Base-by-base conservation (phyloP, 2,113 vertebrate species). In the Cololabis saira region DNA sequence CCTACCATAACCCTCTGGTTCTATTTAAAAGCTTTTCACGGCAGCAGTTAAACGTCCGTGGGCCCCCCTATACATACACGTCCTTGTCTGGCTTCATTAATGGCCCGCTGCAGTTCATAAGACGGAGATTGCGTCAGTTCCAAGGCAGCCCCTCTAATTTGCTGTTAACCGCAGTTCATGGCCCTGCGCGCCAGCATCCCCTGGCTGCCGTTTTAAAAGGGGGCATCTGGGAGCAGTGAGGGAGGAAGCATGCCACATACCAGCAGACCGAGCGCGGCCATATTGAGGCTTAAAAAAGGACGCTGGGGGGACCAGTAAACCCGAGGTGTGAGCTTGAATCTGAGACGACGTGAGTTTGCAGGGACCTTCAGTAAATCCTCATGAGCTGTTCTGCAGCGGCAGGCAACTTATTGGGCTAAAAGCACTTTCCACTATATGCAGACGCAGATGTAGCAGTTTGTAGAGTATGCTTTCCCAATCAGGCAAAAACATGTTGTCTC, bases 1-100 rank as follows among this genome's bases (percentile, higher is more conserved):
- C 59, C 71, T 71, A 72, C 83, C 75, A 74, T 56, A 60, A 75
- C 66, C 69, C 61, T 84, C 74, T 85, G 73, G 16, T 83, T 87
- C 77, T 84, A 71, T 87, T 85, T 82, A 81, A 83, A 82, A 78
- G 47, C 54, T 79, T 81, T 89, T 71, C 77, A 74, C 78, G 63
- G 77, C 67, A 67, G 44, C 81, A 30, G 74, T 67, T 61, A 61
- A 68, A 67, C 13, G 55, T 71, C 77, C 10, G 17, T 27, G 9
- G 72, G 76, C 88, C 83, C 86, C 86, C 87, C 88, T 79, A 83
- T 83, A n/a, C 78, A 76, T 51, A 57, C 70, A 50, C 22, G 44
- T 71, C 65, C 67, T 67, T 37, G 74, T 86, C 87, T 83, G 86
- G 81, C 83, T 89, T 79, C 83, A 89, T 91, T 91, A 92, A 90